A percentile compares a stretch with the other conserved stretches of the same genome.
Conservation (phyloP, 1,140 invertebrate genomes). For the Drosophila nasuta region DNA sequence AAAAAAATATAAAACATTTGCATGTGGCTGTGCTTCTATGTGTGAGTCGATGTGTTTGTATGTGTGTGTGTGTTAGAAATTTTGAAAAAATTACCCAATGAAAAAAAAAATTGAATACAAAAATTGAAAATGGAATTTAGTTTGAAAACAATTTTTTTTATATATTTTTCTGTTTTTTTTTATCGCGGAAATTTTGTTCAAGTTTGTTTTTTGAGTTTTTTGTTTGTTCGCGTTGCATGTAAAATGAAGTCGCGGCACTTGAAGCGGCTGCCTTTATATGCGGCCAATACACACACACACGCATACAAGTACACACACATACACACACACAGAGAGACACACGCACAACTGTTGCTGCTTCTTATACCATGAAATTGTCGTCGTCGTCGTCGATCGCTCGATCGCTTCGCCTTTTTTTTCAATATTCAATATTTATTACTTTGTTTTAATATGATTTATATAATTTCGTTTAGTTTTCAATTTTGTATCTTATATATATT, state of each 20-base stretch:
- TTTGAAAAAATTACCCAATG: conserved; percentile 1
- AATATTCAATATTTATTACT: too few relatives aligned
- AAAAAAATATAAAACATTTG: conserved; percentile 16
- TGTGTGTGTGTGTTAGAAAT: conserved; percentile 36
- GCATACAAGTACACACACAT: conserved; percentile 7
- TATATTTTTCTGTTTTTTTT: too few relatives aligned
- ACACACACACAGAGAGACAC: neutral
- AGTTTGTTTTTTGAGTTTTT: conserved; percentile 31
- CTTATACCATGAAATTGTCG: conserved; percentile 15
- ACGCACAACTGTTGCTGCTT: neutral
- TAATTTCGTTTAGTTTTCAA: conserved; percentile 13
- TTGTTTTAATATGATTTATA: neutral
- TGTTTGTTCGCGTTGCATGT: conserved; percentile 46
- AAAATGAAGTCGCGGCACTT: conserved; percentile 51
- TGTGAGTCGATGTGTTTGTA: conserved; percentile 13
- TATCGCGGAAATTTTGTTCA: neutral
- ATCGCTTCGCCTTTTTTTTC: too few relatives aligned
- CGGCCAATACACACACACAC: conserved; percentile 17
- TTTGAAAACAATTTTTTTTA: conserved; percentile 2
- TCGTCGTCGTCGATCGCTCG: neutral
- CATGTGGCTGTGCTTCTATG: conserved; percentile 24
- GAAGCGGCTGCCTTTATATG: conserved; percentile 49
- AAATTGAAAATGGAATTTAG: neutral
- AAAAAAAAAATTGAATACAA: conserved; percentile 1
- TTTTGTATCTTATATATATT: neutral